Conservation (phyloP, 2,888 invertebrate genomes). For the Pachydiplax longipennis region DNA sequence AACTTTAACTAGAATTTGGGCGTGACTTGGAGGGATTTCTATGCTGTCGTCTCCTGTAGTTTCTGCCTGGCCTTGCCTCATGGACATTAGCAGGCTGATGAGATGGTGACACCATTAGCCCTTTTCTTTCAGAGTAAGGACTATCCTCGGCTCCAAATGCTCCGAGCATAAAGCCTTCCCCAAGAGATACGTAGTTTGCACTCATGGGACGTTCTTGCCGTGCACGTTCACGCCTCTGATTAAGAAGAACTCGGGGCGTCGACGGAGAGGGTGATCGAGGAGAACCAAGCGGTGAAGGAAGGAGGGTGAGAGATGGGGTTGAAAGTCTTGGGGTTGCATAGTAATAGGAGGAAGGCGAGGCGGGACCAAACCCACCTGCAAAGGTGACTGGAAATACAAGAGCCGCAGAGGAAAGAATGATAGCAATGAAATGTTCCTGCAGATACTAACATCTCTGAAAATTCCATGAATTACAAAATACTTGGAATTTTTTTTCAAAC, state of each 20-base stretch:
- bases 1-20: not conserved
- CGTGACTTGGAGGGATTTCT: not conserved
- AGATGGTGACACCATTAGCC: conserved; percentile 10
- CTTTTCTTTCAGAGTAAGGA: conserved; percentile 9
- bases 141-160: conserved; percentile 7
- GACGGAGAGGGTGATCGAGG: not conserved
- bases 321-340: conserved; percentile 13
- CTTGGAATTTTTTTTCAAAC: not conserved
- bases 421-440: not conserved
- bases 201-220: not conserved
- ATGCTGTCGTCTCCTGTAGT: not conserved
- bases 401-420: not conserved
- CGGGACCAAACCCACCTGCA: conserved; percentile 29
- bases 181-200: conserved; percentile 4
- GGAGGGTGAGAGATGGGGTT: conserved; percentile 9
- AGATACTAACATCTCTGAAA: not conserved
- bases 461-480: not conserved
- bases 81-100: not conserved
- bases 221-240: not conserved
- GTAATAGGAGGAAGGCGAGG: conserved; percentile 29
- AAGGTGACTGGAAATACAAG: conserved; percentile 28
- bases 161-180: conserved; percentile 16
- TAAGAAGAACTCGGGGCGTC: conserved; percentile 11
- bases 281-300: conserved; percentile 3
- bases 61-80: not conserved